phyloP scores from a whole-genome alignment of 2,113 vertebrate species.

The Prochilodus magdalenae region DNA sequence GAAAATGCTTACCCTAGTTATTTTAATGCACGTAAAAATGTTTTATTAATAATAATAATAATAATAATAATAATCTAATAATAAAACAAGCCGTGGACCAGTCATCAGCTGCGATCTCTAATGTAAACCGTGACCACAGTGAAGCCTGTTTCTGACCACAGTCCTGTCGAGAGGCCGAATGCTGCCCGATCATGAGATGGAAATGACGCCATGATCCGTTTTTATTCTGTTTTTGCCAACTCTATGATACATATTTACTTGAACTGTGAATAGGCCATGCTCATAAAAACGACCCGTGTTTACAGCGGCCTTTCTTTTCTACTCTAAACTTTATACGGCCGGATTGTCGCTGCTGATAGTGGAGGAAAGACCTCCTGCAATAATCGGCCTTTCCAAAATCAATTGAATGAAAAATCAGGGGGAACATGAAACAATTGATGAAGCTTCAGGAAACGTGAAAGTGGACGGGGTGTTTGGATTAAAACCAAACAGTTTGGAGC shows the following conservation, averaged over 20 bases:
- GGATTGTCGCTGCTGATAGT: background rate
- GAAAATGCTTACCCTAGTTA: no score
- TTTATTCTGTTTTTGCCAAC: slow-evolving; percentile 17
- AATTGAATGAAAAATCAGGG: background rate
- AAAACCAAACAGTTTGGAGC: slow-evolving; percentile 14
- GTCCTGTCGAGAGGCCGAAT: slow-evolving; percentile 27
- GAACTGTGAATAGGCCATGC: slow-evolving; percentile 54
- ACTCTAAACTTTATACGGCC: slow-evolving; percentile 56
- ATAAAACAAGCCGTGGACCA: no score
- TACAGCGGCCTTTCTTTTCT: slow-evolving; percentile 50
- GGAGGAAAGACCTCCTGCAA: slow-evolving; percentile 47
- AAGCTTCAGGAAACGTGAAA: slow-evolving; percentile 17
- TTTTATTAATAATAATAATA: no score
- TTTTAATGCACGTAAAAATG: no score
- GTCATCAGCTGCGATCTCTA: background rate
- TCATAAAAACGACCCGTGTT: slow-evolving; percentile 51
- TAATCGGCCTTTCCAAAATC: background rate
- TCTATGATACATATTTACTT: slow-evolving; percentile 49
- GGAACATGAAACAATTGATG: slow-evolving; percentile 23
- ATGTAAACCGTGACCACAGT: background rate
- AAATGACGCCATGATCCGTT: background rate
- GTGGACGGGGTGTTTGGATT: slow-evolving; percentile 22
- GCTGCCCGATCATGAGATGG: no score
- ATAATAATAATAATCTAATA: no score
- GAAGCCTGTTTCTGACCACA: background rate